Evolutionary conservation across 2,797 vertebrate species (phyloP).

Genomic region (Sebastes kiyomatsui): DNA sequence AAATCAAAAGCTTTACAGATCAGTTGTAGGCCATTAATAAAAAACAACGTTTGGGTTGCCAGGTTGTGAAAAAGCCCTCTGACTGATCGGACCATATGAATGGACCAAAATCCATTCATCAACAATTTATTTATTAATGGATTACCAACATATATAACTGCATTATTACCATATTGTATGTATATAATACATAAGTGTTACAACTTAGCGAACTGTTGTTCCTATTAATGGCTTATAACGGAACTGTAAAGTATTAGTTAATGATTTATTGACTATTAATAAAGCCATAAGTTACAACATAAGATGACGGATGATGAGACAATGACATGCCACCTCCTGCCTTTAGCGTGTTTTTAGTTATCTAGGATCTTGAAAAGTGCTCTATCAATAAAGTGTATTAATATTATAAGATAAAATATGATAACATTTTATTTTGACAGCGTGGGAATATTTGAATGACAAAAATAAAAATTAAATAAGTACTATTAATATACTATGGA

Average conservation of each 20-base stretch:
- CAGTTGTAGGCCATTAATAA: not conserved
- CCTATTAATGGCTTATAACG: not conserved
- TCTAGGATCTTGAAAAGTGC: not conserved
- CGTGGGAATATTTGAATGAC: not conserved
- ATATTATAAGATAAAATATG: not conserved
- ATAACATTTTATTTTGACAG: not conserved
- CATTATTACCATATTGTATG: not conserved
- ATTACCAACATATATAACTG: not conserved
- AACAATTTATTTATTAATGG: not conserved
- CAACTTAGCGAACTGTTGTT: not conserved
- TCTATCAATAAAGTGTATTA: not conserved
- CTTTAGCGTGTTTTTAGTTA: not conserved
- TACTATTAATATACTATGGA: no score
- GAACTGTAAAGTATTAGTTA: not conserved
- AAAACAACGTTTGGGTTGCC: not conserved
- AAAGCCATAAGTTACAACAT: not conserved
- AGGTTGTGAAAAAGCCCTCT: not conserved
- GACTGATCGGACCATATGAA: not conserved
- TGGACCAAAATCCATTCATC: not conserved
- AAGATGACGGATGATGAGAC: not conserved
- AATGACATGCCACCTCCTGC: not conserved
- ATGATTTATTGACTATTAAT: not conserved
- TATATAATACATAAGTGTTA: not conserved
- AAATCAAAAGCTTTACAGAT: not conserved
- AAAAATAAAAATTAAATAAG: not conserved